A percentile compares a stretch with the other conserved stretches of the same genome.
Conservation (phyloP, 2,888 invertebrate species). For the Drosophila anomalata region DNA sequence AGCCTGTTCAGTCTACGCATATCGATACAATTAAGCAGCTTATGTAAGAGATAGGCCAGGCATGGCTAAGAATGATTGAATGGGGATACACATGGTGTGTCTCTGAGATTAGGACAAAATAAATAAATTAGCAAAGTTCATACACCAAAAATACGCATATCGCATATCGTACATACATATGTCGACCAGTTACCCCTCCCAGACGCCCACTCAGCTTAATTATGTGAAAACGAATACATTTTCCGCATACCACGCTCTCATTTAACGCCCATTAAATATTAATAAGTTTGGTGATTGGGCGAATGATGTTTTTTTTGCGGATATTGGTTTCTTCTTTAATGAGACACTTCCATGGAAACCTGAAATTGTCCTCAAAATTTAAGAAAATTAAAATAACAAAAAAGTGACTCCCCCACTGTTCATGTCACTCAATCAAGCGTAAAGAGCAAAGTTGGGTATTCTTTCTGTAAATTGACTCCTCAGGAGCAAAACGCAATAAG, state of each 20-base stretch:
- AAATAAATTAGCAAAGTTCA: not conserved
- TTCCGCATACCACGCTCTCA: slow-evolving; percentile 24
- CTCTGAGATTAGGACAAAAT: not conserved
- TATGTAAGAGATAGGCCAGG: slow-evolving; percentile 31
- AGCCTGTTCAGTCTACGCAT: not conserved
- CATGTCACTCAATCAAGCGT: slow-evolving; percentile 26
- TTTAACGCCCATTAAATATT: slow-evolving; percentile 42
- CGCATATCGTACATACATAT: no score
- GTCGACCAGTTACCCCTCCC: not conserved
- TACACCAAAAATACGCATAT: not conserved
- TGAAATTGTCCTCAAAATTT: not conserved
- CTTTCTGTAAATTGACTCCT: slow-evolving; percentile 30
- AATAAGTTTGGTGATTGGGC: slow-evolving; percentile 30
- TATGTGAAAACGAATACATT: slow-evolving; percentile 35
- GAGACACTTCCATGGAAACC: slow-evolving; percentile 8
- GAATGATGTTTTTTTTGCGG: slow-evolving; percentile 25
- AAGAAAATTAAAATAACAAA: not conserved
- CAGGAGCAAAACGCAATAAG: slow-evolving; percentile 16
- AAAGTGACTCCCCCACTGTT: no score
- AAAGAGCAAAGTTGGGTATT: slow-evolving; percentile 7
- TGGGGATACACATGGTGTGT: not conserved
- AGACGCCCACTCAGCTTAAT: slow-evolving; percentile 36
- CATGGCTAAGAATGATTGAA: slow-evolving; percentile 7
- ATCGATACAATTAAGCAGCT: slow-evolving; percentile 30
- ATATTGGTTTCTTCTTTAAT: not conserved